Conservation (phyloP, 2,113 vertebrate genomes). For the Tetraodon nigroviridis region DNA sequence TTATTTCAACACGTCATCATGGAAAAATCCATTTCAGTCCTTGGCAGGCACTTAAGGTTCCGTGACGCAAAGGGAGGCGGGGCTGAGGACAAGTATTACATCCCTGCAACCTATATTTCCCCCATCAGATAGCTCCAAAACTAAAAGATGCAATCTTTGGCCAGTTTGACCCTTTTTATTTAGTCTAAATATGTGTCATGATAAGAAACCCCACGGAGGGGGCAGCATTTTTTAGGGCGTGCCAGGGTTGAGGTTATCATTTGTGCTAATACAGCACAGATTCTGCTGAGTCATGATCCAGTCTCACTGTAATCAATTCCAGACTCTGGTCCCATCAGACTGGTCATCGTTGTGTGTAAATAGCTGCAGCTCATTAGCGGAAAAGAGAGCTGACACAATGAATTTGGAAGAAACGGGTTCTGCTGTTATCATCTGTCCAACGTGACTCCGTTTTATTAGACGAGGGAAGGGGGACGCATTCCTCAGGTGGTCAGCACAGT, state of each 20-base stretch:
- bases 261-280: conserved; percentile 4
- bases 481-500: conserved; percentile 46
- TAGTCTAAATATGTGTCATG: background rate
- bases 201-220: background rate
- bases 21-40: no score
- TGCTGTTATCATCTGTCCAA: conserved; percentile 20
- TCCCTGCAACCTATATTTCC: no score
- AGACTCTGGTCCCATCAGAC: conserved; percentile 26
- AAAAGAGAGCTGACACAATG: conserved; percentile 26
- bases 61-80: no score
- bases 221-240: background rate
- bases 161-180: no score
- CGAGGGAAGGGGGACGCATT: conserved; percentile 33
- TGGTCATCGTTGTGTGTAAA: conserved; percentile 35
- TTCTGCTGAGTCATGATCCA: conserved; percentile 30
- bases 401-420: conserved; percentile 11
- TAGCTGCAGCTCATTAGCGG: conserved; percentile 27
- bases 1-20: no score
- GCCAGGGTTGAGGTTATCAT: conserved; percentile 1
- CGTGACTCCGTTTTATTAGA: conserved; percentile 41
- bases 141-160: no score
- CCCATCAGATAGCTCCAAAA: no score
- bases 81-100: no score
- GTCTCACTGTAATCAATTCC: conserved; percentile 25
- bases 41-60: no score